Evolutionary conservation across 1,140 invertebrate genomes (phyloP).

Genomic region (Drusus annulatus): DNA sequence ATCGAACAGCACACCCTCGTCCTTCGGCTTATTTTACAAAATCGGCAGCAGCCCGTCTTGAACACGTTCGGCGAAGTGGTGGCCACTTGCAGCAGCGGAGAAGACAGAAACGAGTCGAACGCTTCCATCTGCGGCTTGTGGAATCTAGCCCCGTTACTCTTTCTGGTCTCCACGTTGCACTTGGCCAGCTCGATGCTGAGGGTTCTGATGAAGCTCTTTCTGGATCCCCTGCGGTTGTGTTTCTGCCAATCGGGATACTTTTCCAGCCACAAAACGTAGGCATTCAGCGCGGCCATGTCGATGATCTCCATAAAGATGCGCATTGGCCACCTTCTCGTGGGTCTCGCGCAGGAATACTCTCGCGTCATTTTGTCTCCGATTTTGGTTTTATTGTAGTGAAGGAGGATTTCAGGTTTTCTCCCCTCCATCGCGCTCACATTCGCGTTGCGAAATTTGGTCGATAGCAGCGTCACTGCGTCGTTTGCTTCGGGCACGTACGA

Average conservation of each 20-base stretch:
- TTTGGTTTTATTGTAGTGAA: slow-evolving; percentile 60
- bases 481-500: slow-evolving; percentile 6
- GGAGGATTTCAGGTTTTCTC: neutral
- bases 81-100: neutral
- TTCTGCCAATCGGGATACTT: slow-evolving; percentile 42
- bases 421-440: neutral
- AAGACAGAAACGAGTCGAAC: neutral
- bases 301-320: slow-evolving; percentile 58
- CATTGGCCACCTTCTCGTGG: slow-evolving; percentile 57
- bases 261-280: slow-evolving; percentile 55
- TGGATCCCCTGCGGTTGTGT: neutral
- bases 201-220: slow-evolving; percentile 47
- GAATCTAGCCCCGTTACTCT: neutral
- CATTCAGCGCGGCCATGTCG: slow-evolving; percentile 59
- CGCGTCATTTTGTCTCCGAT: slow-evolving; percentile 60
- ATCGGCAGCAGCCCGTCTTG: neutral
- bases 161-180: neutral
- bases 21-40: neutral
- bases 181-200: slow-evolving; percentile 42
- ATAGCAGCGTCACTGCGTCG: neutral
- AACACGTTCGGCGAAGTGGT: neutral
- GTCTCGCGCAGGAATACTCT: slow-evolving; percentile 52
- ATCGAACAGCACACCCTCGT: neutral
- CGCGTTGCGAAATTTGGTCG: neutral
- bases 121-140: slow-evolving; percentile 4